A percentile compares a stretch with the other conserved stretches of the same genome.
Conservation (phyloP, 2,888 invertebrate genomes). For the Craniophora ligustri region DNA sequence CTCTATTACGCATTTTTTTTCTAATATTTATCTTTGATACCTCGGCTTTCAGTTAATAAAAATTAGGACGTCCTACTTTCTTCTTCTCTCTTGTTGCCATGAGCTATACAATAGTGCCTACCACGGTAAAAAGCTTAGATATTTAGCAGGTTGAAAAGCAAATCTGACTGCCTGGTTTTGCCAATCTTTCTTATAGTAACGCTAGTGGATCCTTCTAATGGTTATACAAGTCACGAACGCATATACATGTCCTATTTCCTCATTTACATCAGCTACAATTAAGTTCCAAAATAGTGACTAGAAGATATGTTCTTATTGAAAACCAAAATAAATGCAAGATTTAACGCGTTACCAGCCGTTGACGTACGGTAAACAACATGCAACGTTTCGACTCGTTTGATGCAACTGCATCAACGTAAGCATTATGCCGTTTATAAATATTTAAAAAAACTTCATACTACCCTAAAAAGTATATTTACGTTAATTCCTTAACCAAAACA, state of each 20-base stretch:
- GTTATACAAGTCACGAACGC: too few species aligned
- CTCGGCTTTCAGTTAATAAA: neutral
- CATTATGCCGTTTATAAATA: conserved; percentile 6
- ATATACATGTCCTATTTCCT: too few species aligned
- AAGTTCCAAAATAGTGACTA: conserved; percentile 17
- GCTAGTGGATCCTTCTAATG: too few species aligned
- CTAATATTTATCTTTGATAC: conserved; percentile 15
- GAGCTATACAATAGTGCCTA: too few species aligned
- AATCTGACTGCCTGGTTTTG: too few species aligned
- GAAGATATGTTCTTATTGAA: conserved; percentile 23
- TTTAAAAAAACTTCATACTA: conserved; percentile 14
- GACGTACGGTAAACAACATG: conserved; percentile 46
- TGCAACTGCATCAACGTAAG: conserved; percentile 24
- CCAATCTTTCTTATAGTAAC: too few species aligned
- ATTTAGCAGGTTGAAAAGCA: too few species aligned
- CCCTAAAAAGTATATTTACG: conserved; percentile 29
- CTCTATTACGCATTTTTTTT: conserved; percentile 13
- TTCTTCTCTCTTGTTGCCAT: too few species aligned
- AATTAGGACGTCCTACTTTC: neutral
- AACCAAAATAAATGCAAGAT: conserved; percentile 38
- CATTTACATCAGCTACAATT: too few species aligned
- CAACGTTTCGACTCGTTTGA: conserved; percentile 17
- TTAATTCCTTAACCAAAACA: conserved; percentile 45
- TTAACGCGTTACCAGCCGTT: conserved; percentile 26
- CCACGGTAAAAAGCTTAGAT: too few species aligned